Conservation (phyloP, 2,797 vertebrate genomes). For the Echiichthys vipera region DNA sequence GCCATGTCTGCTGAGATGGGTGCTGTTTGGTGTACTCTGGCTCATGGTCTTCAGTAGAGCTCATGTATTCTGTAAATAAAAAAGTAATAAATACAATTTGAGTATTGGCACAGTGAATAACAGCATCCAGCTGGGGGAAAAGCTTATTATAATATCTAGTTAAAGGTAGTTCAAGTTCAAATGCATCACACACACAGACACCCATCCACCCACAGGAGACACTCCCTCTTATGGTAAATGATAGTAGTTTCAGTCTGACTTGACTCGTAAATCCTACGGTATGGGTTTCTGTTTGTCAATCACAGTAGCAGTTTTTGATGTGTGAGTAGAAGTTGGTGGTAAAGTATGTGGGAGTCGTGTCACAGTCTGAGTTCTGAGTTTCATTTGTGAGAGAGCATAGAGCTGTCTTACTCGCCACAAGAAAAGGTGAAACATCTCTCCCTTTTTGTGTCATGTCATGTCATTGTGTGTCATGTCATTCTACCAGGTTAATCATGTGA, state of each 20-base stretch:
- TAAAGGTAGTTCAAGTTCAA: background rate
- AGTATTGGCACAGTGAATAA: background rate
- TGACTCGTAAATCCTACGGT: constrained; percentile 49
- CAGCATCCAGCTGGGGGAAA: background rate
- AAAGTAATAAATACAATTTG: background rate
- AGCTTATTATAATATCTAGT: background rate
- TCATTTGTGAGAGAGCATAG: constrained; percentile 43
- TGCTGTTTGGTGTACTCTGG: constrained; percentile 60
- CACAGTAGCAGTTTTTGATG: constrained; percentile 64
- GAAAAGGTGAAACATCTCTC: constrained; percentile 37
- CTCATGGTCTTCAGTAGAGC: constrained; percentile 55
- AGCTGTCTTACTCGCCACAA: constrained; percentile 31
- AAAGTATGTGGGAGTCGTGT: constrained; percentile 50
- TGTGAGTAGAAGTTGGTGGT: constrained; percentile 42
- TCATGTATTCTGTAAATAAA: constrained; percentile 67
- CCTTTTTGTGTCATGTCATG: constrained; percentile 16
- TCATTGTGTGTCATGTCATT: background rate
- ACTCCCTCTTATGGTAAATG: constrained; percentile 82
- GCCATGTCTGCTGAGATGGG: constrained; percentile 69
- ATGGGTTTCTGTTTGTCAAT: constrained; percentile 73
- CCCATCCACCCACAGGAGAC: constrained; percentile 56
- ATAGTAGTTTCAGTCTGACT: constrained; percentile 77
- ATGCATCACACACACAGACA: constrained; percentile 19
- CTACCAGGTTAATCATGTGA: background rate
- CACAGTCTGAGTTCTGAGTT: constrained; percentile 28